Evolutionary conservation across 2,888 invertebrate species (phyloP).

Genomic region (Clostera curtula): DNA sequence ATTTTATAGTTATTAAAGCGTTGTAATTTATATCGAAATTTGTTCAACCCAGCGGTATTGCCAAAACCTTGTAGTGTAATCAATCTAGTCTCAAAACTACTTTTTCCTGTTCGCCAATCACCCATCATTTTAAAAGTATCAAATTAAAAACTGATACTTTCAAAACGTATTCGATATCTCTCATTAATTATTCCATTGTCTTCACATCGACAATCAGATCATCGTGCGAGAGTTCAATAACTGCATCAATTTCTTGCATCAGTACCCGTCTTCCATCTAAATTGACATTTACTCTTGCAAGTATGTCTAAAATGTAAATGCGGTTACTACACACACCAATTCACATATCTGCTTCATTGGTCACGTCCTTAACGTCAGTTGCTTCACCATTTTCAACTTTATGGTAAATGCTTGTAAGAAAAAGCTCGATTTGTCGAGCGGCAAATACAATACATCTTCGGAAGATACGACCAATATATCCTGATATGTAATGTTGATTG

Average conservation of each 20-base stretch:
- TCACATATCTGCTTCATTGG: slow-evolving; percentile 31
- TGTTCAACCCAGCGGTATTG: no score
- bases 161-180: slow-evolving; percentile 21
- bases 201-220: slow-evolving; percentile 52
- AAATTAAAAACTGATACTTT: slow-evolving; percentile 22
- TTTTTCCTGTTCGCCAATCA: slow-evolving; percentile 17
- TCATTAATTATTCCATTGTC: slow-evolving; percentile 41
- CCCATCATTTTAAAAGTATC: slow-evolving; percentile 17
- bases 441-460: slow-evolving; percentile 30
- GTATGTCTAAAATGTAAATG: slow-evolving; percentile 70
- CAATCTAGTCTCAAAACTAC: slow-evolving; percentile 18
- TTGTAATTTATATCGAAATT: no score
- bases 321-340: slow-evolving; percentile 62
- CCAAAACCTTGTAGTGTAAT: slow-evolving; percentile 18
- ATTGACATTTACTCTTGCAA: slow-evolving; percentile 70
- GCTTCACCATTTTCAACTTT: slow-evolving; percentile 31
- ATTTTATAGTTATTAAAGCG: no score
- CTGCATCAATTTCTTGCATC: slow-evolving; percentile 64
- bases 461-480: slow-evolving; percentile 46
- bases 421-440: slow-evolving; percentile 17
- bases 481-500: slow-evolving; percentile 59
- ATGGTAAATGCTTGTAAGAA: slow-evolving; percentile 25
- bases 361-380: slow-evolving; percentile 14
- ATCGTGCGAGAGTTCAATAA: slow-evolving; percentile 58
- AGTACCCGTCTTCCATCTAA: slow-evolving; percentile 62